Percentiles rank a stretch among this genome's conserved stretches.
These are phyloP conservation scores for Sapajus apella DNA, from an alignment of 2,113 vertebrate species.

Conservation along the genomic window DNA sequence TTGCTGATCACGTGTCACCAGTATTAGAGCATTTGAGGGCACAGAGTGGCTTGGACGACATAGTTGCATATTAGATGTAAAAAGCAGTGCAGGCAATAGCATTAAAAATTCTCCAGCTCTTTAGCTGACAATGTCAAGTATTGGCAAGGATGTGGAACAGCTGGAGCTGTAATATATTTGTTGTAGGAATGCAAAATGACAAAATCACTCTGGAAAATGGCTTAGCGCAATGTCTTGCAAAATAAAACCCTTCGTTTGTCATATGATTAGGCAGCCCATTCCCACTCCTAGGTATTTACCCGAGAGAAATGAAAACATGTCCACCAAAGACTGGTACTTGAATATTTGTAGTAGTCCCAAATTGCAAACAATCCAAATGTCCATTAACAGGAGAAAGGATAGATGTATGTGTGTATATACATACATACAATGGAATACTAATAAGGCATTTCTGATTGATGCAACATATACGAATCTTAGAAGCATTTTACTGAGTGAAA, in stretches of 20 bases:
- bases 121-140: slow-evolving; percentile 37
- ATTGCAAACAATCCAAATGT: background rate
- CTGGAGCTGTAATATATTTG: background rate
- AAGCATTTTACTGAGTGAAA: slow-evolving; percentile 13
- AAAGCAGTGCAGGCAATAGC: background rate
- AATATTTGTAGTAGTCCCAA: background rate
- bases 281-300: slow-evolving; percentile 7
- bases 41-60: slow-evolving; percentile 31
- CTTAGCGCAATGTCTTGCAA: background rate
- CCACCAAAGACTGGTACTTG: background rate
- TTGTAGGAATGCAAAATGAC: slow-evolving; percentile 6
- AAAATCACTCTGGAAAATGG: background rate
- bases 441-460: background rate
- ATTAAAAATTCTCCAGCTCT: slow-evolving; percentile 26
- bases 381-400: background rate
- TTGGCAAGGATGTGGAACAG: background rate
- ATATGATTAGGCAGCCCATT: background rate
- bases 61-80: slow-evolving; percentile 30
- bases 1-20: background rate
- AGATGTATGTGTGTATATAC: background rate
- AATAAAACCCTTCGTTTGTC: background rate
- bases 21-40: slow-evolving; percentile 34
- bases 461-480: background rate
- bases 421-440: background rate
- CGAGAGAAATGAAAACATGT: slow-evolving; percentile 18